Percentiles rank a stretch among this genome's conserved stretches.
Evolutionary conservation across 1,140 invertebrate species (phyloP).

Genomic region (Platorchestia sp.): DNA sequence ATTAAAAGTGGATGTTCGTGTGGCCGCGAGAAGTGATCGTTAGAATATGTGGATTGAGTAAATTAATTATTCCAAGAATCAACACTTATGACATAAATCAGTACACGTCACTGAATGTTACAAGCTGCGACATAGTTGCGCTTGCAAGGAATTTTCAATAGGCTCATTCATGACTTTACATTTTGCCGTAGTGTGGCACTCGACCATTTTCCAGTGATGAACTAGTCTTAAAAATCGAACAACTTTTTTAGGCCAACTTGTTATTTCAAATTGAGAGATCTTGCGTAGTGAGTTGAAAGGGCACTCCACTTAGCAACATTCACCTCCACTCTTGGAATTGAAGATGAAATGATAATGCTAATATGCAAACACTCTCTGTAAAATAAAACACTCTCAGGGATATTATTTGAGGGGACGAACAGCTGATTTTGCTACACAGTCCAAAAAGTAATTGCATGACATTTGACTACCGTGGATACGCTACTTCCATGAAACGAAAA

Average conservation of each 20-base stretch:
- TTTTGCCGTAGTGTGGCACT: not conserved
- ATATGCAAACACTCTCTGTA: not conserved
- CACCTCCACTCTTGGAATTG: not conserved
- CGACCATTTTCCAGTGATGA: not conserved
- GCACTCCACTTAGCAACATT: not conserved
- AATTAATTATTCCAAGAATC: not conserved
- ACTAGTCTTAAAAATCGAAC: not conserved
- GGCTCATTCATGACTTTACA: not conserved
- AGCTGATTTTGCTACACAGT: not conserved
- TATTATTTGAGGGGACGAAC: not conserved
- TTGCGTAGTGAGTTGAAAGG: not conserved
- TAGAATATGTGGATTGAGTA: not conserved
- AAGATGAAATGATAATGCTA: not conserved
- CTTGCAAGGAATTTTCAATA: not conserved
- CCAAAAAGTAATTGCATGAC: no score
- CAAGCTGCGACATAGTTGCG: not conserved
- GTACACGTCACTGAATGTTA: not conserved
- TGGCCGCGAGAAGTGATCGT: no score
- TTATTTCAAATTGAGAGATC: not conserved
- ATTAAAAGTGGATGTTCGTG: no score
- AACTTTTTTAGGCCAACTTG: not conserved
- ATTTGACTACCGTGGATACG: no score
- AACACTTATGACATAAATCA: not conserved
- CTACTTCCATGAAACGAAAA: no score
- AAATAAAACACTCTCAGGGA: not conserved